Percentiles rank a stretch among this genome's conserved stretches.
Evolutionary conservation across 1,140 invertebrate species (phyloP).

Genomic region (Brachionus koreanus): DNA sequence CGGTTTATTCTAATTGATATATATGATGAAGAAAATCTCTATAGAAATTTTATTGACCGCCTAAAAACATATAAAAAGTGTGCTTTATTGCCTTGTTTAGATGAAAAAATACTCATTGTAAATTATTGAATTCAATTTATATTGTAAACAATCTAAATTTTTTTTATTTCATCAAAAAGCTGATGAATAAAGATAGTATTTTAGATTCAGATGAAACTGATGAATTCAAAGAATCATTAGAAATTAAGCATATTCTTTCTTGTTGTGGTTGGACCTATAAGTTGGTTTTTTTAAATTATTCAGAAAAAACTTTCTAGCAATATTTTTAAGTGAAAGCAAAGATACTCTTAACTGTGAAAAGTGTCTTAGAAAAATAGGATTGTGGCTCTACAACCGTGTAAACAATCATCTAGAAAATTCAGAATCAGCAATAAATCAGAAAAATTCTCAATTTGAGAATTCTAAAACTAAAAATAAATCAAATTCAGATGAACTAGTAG

Average conservation of each 20-base stretch:
- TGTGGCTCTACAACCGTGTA: neutral
- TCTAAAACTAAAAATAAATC: neutral
- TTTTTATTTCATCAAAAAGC: neutral
- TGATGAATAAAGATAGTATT: neutral
- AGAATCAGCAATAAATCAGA: neutral
- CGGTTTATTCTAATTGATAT: neutral
- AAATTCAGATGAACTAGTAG: neutral
- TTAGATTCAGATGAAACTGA: neutral
- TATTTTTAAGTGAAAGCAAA: neutral
- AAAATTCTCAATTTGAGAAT: neutral
- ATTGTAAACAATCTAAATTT: neutral
- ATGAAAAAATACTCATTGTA: neutral
- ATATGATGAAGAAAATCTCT: constrained; percentile 15
- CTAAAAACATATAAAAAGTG: neutral
- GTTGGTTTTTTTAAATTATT: neutral
- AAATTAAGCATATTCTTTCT: neutral
- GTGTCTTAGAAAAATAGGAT: constrained; percentile 2
- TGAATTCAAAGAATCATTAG: neutral
- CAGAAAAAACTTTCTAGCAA: neutral
- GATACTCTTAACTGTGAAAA: constrained; percentile 12
- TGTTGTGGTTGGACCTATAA: constrained; percentile 11
- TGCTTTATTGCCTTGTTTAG: neutral
- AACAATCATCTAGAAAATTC: neutral
- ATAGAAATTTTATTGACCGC: neutral
- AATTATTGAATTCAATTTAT: neutral